Conservation (phyloP, 2,113 vertebrate species). For the Electrona antarctica region DNA sequence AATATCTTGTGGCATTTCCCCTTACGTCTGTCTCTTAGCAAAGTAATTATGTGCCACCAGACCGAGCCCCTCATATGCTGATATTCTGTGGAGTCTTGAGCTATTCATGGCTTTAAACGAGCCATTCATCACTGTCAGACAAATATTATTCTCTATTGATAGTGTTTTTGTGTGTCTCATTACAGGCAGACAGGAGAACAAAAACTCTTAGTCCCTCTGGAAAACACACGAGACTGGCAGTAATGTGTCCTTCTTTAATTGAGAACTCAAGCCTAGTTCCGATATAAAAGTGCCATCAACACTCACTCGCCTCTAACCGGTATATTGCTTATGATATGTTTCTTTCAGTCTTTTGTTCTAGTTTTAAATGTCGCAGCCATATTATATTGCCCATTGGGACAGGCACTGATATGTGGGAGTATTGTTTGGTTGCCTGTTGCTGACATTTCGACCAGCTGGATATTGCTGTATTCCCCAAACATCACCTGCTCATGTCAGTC, state of each 20-base stretch:
- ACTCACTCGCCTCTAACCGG: constrained; percentile 33
- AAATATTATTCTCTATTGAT: constrained; percentile 56
- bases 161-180: constrained; percentile 58
- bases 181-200: constrained; percentile 58
- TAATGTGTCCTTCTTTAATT: constrained; percentile 46
- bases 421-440: constrained; percentile 70
- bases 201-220: constrained; percentile 49
- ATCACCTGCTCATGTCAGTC: constrained; percentile 43
- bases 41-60: constrained; percentile 59
- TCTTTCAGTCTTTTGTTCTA: neutral
- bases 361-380: constrained; percentile 67
- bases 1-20: constrained; percentile 2
- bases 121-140: constrained; percentile 74
- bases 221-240: constrained; percentile 41
- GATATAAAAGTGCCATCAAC: constrained; percentile 45
- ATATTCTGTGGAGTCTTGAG: constrained; percentile 48
- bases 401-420: constrained; percentile 50
- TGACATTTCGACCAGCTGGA: constrained; percentile 72
- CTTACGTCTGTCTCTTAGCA: constrained; percentile 48
- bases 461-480: constrained; percentile 62
- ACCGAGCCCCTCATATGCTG: constrained; percentile 42
- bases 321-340: constrained; percentile 61
- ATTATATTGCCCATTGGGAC: constrained; percentile 71
- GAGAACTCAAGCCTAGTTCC: constrained; percentile 44
- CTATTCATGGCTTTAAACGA: constrained; percentile 66